phyloP scores from a whole-genome alignment of 2,113 vertebrate species.

The Daubentonia madagascariensis region DNA sequence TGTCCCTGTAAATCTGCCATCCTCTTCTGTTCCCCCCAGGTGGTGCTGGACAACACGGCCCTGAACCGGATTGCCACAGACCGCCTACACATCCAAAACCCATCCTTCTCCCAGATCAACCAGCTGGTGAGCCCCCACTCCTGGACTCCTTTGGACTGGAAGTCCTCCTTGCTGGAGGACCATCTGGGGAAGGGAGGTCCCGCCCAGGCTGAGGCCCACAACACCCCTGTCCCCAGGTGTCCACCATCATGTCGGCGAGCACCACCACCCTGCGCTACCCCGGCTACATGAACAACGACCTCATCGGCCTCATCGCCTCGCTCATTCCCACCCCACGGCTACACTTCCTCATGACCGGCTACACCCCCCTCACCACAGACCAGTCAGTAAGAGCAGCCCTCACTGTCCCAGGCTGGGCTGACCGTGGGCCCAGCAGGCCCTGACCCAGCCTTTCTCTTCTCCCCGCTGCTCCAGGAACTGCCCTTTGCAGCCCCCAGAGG shows the following conservation, averaged over 20 bases:
- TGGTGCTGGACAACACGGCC: constrained; percentile 97
- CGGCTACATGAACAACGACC: constrained; percentile 98
- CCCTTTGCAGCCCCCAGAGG: constrained; percentile 64
- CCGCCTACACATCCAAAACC: constrained; percentile 97
- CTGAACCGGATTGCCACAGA: constrained; percentile 97
- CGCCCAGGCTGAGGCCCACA: background rate
- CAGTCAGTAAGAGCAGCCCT: constrained; percentile 90
- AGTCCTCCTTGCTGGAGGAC: accelerated
- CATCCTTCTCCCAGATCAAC: constrained; percentile 98
- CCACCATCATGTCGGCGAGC: constrained; percentile 99
- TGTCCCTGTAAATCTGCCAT: background rate
- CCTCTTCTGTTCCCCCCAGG: constrained; percentile 78
- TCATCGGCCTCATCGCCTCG: constrained; percentile 96
- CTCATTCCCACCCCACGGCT: constrained; percentile 96
- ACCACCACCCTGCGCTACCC: constrained; percentile 98
- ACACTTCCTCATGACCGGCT: constrained; percentile 89
- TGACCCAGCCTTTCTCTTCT: accelerated
- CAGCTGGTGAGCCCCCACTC: constrained; percentile 91
- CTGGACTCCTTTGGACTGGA: background rate
- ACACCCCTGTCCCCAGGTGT: background rate
- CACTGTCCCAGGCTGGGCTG: background rate
- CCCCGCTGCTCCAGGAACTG: background rate
- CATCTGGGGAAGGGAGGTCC: background rate
- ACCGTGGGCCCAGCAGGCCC: background rate
- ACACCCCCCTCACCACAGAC: constrained; percentile 94